These are phyloP conservation scores for Antechinus flavipes DNA, from an alignment of 2,113 vertebrate species.

Conservation along the genomic window DNA sequence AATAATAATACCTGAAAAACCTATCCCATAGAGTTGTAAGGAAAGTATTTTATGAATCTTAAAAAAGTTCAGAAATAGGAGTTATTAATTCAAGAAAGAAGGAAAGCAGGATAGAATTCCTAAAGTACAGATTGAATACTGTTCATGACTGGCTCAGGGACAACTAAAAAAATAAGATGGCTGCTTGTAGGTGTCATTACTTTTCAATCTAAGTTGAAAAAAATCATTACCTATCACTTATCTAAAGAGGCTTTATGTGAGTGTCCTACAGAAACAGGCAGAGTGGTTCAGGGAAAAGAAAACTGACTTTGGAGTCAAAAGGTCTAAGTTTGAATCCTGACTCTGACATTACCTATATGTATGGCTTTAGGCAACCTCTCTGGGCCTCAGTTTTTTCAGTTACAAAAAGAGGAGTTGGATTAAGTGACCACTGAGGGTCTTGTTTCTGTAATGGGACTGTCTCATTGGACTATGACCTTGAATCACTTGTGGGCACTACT, in stretches of 20 bases:
- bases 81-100: not conserved
- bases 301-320: not conserved
- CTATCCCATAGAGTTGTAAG: not conserved
- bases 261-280: not conserved
- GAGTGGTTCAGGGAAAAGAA: not conserved
- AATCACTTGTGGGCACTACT: not conserved
- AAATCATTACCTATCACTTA: not conserved
- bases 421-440: not conserved
- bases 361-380: not conserved
- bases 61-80: not conserved
- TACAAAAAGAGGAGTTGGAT: not conserved
- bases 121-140: not conserved
- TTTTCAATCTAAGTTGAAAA: not conserved
- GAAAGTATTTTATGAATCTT: not conserved
- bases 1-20: not conserved
- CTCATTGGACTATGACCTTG: not conserved
- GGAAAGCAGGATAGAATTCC: not conserved
- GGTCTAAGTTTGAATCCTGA: not conserved
- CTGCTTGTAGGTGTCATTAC: not conserved
- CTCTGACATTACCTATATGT: not conserved
- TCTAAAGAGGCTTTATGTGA: not conserved
- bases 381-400: not conserved
- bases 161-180: not conserved
- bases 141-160: not conserved
- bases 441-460: not conserved